phyloP scores from a whole-genome alignment of 2,797 vertebrate genomes.

The Serranus cabrilla region DNA sequence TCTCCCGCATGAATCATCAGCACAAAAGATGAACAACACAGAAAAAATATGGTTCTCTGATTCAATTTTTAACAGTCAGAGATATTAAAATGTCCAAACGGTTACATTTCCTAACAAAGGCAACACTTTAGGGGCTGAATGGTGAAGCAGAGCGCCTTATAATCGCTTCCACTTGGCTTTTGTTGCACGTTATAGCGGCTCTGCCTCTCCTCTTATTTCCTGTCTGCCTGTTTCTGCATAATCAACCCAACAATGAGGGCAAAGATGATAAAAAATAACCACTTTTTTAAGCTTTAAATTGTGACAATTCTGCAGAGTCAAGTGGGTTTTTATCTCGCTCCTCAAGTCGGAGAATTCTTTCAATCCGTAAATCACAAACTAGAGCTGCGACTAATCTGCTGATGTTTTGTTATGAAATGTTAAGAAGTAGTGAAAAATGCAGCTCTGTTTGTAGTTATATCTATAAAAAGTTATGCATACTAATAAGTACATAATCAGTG shows the following conservation, averaged over 20 bases:
- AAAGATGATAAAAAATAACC: background rate
- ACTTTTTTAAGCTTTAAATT: background rate
- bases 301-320: background rate
- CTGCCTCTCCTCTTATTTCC: background rate
- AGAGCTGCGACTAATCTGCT: background rate
- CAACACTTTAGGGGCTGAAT: background rate
- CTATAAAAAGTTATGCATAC: too few species aligned
- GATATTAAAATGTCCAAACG: background rate
- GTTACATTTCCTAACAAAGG: too few species aligned
- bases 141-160: too few species aligned
- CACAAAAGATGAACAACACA: background rate
- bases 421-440: background rate
- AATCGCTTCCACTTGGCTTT: background rate
- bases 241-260: background rate
- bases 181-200: background rate
- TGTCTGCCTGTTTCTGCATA: background rate
- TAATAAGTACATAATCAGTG: too few species aligned
- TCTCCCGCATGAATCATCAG: conserved; percentile 28
- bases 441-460: too few species aligned
- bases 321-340: background rate
- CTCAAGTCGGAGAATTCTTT: too few species aligned
- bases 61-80: background rate
- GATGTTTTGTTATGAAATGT: background rate
- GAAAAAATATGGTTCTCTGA: background rate
- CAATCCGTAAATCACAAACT: too few species aligned